Conservation (phyloP, 2,113 vertebrate species). For the Telmatochromis sp. region DNA sequence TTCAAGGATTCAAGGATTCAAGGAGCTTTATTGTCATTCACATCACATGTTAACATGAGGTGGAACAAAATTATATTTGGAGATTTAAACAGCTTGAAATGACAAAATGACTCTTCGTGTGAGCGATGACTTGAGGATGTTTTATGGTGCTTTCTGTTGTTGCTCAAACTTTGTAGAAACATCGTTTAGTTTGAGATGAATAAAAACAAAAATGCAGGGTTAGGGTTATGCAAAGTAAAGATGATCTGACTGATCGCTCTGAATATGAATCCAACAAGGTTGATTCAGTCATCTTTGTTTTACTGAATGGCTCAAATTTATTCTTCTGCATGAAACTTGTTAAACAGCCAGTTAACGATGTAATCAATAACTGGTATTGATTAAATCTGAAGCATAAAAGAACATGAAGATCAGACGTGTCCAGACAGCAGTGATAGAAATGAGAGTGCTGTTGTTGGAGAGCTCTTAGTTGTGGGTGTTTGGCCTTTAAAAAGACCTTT, state of each 20-base stretch:
- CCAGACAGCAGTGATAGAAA: neutral
- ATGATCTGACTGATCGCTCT: neutral
- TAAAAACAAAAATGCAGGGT: neutral
- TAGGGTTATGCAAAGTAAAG: neutral
- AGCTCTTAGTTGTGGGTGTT: neutral
- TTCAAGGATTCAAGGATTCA: neutral
- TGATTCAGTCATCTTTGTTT: neutral
- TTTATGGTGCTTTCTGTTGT: neutral
- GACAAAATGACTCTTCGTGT: fast-evolving
- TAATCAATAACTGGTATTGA: neutral
- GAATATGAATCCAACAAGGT: neutral
- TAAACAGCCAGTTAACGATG: fast-evolving
- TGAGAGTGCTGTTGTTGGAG: neutral
- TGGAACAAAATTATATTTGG: neutral
- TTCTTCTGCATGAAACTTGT: neutral
- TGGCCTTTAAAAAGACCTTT: neutral
- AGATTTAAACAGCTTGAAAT: neutral
- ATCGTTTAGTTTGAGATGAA: neutral
- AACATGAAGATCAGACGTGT: neutral
- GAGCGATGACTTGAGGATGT: neutral
- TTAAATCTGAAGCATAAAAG: fast-evolving
- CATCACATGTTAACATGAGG: too few species aligned
- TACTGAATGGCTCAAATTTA: neutral
- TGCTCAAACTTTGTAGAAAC: neutral
- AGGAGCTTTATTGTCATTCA: too few species aligned